Base-by-base conservation (phyloP, 1,140 invertebrate species). In the Philotrypesis tridentata region DNA sequence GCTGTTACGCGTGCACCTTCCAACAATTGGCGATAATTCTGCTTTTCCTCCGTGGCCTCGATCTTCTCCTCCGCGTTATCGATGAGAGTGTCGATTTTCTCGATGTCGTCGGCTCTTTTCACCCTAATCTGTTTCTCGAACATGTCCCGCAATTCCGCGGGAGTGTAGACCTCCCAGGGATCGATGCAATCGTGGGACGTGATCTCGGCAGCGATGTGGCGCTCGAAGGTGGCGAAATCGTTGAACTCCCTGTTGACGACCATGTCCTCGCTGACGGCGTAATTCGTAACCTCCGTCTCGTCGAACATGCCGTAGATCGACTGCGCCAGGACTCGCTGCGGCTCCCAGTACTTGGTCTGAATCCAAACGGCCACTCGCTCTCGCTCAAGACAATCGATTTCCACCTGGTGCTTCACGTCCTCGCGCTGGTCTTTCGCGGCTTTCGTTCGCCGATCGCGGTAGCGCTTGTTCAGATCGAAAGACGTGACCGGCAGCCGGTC, bases 251-350 rank as follows among this genome's bases (percentile, higher is more conserved):
- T 65, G 4, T 73, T 31, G 0, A 81, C 2, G 0, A 79, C 80
- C 60, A 83, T 55, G 8, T 86, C 85, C 8, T 61, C 9, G 9
- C n/a, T 5, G 9, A 85, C 27, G 0, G 90, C 65, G 82, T 92
- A 93, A 72, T 93, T 93, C 40, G 89, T 89, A 1, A 93, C 89
- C 48, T 90, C 88, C 4, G 75, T 87, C 17, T 87, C 76, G 0
- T 86, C 88, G 29, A 86, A 88, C 0, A 93, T 91, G 0, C 91
- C 87, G n/a, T 89, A 89, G 29, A 93, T 86, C 7, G 91, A 91
- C 29, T 89, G 89, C 33, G 87, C 88, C 0, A 92, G 84, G 29
- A 89, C 84, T 9, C 67, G 48, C 3, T 92, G 90, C 1, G 86
- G 65, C 29, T 91, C 85, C 86, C 91, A 93, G 14, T 91, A 91